Evolutionary conservation across 1,140 invertebrate genomes (phyloP).

Genomic region (Coelopa frigida): DNA sequence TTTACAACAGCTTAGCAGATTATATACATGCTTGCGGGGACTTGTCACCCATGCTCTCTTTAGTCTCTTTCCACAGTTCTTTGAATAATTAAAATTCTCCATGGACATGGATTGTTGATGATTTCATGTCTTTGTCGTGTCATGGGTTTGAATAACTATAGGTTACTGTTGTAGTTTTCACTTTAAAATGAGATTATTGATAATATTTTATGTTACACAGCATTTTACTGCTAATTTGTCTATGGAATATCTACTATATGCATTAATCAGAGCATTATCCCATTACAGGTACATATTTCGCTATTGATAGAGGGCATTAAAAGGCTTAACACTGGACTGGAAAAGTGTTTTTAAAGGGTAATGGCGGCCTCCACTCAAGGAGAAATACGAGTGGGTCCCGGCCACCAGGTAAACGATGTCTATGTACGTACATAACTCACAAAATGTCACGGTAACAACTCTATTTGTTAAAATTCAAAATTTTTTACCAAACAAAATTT

Average conservation of each 20-base stretch:
- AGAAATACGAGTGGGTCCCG: conserved; percentile 90
- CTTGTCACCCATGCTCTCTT: not conserved
- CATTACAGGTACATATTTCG: conserved; percentile 10
- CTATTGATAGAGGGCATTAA: conserved; percentile 36
- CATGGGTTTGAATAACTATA: not conserved
- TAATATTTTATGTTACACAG: not conserved
- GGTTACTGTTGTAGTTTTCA: not conserved
- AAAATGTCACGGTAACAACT: conserved; percentile 48
- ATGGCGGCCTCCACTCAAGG: conserved; percentile 71
- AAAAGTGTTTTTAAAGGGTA: conserved; percentile 46
- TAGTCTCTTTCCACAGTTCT: not conserved
- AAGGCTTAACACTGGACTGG: conserved; percentile 46
- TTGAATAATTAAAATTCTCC: too few relatives aligned
- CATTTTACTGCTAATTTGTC: not conserved
- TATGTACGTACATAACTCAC: conserved; percentile 54
- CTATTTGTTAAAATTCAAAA: conserved; percentile 9
- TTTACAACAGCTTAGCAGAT: not conserved
- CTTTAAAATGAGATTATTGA: not conserved
- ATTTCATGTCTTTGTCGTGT: not conserved
- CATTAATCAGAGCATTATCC: too few relatives aligned
- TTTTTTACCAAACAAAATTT: too few relatives aligned
- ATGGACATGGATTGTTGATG: not conserved
- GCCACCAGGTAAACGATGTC: conserved; percentile 77
- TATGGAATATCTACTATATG: too few relatives aligned
- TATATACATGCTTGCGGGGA: not conserved